Conservation (phyloP, 2,113 vertebrate species). For the Rousettus leschenaultii region DNA sequence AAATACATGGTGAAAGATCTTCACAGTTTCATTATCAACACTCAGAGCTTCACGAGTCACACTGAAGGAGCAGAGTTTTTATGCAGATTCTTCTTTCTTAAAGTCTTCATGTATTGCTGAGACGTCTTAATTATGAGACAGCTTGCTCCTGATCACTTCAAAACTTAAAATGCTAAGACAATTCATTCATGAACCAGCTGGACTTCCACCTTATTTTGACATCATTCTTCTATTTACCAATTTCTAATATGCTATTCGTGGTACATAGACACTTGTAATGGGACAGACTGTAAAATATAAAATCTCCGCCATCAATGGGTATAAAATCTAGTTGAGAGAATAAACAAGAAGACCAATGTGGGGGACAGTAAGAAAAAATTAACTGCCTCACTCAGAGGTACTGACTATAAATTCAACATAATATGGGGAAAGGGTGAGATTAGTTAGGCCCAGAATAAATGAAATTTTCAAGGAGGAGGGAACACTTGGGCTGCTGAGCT, state of each 20-base stretch:
- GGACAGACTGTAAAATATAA: not conserved
- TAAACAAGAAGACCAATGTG: not conserved
- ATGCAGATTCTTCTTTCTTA: not conserved
- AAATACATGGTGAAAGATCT: not conserved
- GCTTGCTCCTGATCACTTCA: not conserved
- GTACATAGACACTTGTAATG: constrained; percentile 4
- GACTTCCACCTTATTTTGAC: constrained; percentile 5
- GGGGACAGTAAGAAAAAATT: not conserved
- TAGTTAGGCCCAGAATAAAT: not conserved
- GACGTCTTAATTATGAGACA: not conserved
- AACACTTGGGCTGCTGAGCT: not conserved
- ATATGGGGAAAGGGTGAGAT: not conserved
- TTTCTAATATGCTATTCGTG: not conserved
- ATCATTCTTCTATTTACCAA: not conserved
- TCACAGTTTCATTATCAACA: not conserved
- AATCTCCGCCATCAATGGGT: not conserved
- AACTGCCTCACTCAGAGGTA: not conserved
- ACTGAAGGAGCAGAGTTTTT: not conserved
- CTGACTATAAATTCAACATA: constrained; percentile 14
- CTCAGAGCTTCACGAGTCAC: not conserved
- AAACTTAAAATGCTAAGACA: constrained; percentile 19
- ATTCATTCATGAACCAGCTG: not conserved
- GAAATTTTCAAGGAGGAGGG: constrained; percentile 4
- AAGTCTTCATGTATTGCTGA: not conserved
- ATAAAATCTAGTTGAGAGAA: constrained; percentile 31